Conservation (phyloP, 2,113 vertebrate species). For the Pelvicachromis taeniatus region DNA sequence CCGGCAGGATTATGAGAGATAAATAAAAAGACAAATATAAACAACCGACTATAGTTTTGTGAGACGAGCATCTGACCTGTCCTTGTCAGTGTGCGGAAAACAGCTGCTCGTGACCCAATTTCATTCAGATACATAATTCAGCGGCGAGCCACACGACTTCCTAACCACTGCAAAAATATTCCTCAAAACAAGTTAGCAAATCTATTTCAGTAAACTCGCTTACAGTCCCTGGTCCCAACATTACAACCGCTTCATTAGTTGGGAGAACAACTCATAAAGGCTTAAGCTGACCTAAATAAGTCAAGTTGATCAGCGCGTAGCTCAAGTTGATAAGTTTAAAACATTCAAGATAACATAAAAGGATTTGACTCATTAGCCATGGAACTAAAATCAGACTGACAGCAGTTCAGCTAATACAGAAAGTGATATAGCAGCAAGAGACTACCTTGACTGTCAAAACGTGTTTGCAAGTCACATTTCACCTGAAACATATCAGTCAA, state of each 20-base stretch:
- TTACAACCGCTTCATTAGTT: constrained; percentile 33
- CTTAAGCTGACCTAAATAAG: constrained; percentile 58
- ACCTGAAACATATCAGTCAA: neutral
- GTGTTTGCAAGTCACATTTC: neutral
- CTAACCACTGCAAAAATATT: constrained; percentile 36
- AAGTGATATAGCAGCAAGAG: neutral
- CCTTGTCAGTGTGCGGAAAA: constrained; percentile 39
- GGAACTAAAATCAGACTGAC: constrained; percentile 8
- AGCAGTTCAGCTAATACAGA: neutral
- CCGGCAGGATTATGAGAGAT: constrained; percentile 32
- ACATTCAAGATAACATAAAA: constrained; percentile 47
- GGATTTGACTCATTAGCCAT: constrained; percentile 16
- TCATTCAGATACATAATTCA: constrained; percentile 57
- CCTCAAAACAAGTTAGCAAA: constrained; percentile 46
- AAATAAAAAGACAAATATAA: constrained; percentile 51
- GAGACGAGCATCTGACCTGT: constrained; percentile 51
- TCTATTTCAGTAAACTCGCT: constrained; percentile 7
- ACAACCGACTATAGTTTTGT: neutral
- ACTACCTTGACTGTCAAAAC: neutral
- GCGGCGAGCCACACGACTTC: constrained; percentile 7
- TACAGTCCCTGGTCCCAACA: neutral
- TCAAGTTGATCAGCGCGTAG: constrained; percentile 46
- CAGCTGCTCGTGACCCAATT: constrained; percentile 56
- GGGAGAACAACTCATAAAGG: constrained; percentile 37
- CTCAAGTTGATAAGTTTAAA: constrained; percentile 44